Evolutionary conservation across 2,888 invertebrate genomes (phyloP), one percentile per base, ranked within the genome.

Genomic region (Unio delphinus): DNA sequence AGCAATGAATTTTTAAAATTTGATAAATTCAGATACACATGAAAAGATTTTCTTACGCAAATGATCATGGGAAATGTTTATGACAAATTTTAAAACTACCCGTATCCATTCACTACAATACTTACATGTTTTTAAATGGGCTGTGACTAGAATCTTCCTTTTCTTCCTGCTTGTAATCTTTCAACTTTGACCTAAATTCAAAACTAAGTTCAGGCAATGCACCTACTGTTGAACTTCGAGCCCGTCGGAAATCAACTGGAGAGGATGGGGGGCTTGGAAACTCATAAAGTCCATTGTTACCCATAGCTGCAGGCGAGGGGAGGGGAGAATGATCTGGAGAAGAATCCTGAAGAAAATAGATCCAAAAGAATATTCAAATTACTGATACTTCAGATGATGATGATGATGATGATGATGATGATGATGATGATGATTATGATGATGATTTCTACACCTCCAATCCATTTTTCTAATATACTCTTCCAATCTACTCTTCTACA

Each of bases 91-190:
- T 15, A n/a, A 15, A 26, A 30, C 20, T 30, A 61, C 28, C 30
- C 62, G 28, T 28, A 61, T 61, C 30, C 62, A 61, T 28, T 61
- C 34, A 17, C 30, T 61, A 61, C 18, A 58, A 68, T 28, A 77
- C 85, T 83, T 83, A 90, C 90, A 90, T 90, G 72, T 90, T 89
- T 82, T 90, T 88, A 83, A 90, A 88, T 30, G 90, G 90, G 69
- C 88, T 89, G 61, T 84, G 87, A 69, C 81, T 82, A 54, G 73
- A 72, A 57, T 75, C 34, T 45, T 78, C 66, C 34, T 64, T 73
- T 28, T 76, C 78, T 26, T 71, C 75, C 73, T 26, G 65, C 67
- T n/a, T 62, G 69, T 64, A 67, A 69, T 64, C 64, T 68, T 65
- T 71, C 66, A 54, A 54, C 56, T 74, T 72, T 30, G 70, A 65